Evolutionary conservation across 2,113 vertebrate species (phyloP), one percentile per base, ranked within the genome.

Genomic region (Neodontobutis hainanensis): DNA sequence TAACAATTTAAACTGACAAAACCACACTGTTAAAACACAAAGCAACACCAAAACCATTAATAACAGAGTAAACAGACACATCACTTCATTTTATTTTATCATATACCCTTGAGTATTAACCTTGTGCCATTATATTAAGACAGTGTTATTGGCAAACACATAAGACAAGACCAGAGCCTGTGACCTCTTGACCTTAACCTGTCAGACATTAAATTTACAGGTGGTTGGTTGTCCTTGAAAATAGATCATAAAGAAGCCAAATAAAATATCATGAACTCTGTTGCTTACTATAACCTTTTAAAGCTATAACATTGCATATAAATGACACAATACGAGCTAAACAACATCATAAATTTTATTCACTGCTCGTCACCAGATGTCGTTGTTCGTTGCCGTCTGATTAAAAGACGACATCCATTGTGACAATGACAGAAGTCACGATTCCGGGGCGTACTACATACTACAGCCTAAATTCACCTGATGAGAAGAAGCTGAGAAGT

Each of bases 321-420:
- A 58, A 58, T 58, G 38, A 58, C 11, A 58, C 36, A 58, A 19
- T 43, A 58, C 36, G 36, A 16, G 36, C 36, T 43, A 4, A 55
- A 14, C 12, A 36, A 43, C 56, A 38, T n/a, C 52, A n/a, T 34
- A 55, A 36, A 12, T 12, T 53, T 51, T 66, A 38, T 68, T 16
- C 53, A 43, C 65, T 52, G 42, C 48, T 65, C 50, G 84, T 77
- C 80, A 68, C 80, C 85, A 92, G 89, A 79, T 87, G 90, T 87
- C 86, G 78, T 85, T 65, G 75, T 78, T 63, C 68, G 72, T 73
- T 58, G 7, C 53, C 42, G 16, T 52, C 42, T 19, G 48, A 42
- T 35, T 55, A 65, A 56, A n/a, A n/a, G n/a, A 35, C 4, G 46
- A 34, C 72, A 52, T 43, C 56, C 65, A 61, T 77, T 77, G 55